Conservation (phyloP, 30 jellyfish, hydroid and myxozoan genomes). For the Hydractinia symbiolongicarpus region DNA sequence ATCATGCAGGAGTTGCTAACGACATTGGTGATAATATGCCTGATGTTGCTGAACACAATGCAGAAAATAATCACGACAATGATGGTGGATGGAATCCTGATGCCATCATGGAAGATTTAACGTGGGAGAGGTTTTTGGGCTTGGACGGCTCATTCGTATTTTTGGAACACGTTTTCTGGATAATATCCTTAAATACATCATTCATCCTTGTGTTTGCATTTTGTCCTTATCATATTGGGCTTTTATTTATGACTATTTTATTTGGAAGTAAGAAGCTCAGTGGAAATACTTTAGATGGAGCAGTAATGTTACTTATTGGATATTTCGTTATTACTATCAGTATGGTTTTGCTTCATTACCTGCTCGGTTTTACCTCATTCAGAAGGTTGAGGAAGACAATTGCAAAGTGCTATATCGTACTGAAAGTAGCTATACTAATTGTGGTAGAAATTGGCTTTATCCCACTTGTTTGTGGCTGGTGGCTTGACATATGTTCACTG, state of each 20-base stretch:
- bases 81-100: constrained; percentile 51
- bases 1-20: constrained; percentile 19
- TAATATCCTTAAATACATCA: constrained; percentile 87
- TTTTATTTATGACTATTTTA: neutral
- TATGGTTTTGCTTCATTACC: too few relatives aligned
- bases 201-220: constrained; percentile 77
- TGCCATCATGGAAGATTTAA: constrained; percentile 79
- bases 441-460: constrained; percentile 85
- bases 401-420: constrained; percentile 52
- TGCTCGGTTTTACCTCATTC: neutral
- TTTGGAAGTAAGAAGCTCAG: neutral
- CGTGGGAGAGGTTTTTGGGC: constrained; percentile 99
- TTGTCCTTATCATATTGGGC: neutral
- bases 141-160: constrained; percentile 91
- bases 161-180: constrained; percentile 97
- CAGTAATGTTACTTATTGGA: too few relatives aligned
- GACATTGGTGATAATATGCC: neutral
- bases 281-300: too few relatives aligned
- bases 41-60: constrained; percentile 21
- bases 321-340: too few relatives aligned
- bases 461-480: constrained; percentile 93
- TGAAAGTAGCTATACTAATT: constrained; percentile 72
- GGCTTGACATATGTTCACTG: constrained; percentile 95
- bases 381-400: constrained; percentile 47
- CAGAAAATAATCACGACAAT: constrained; percentile 10